These are phyloP conservation scores for Himalopsyche anomala DNA, from an alignment of 2,888 invertebrate species.

Conservation along the genomic window DNA sequence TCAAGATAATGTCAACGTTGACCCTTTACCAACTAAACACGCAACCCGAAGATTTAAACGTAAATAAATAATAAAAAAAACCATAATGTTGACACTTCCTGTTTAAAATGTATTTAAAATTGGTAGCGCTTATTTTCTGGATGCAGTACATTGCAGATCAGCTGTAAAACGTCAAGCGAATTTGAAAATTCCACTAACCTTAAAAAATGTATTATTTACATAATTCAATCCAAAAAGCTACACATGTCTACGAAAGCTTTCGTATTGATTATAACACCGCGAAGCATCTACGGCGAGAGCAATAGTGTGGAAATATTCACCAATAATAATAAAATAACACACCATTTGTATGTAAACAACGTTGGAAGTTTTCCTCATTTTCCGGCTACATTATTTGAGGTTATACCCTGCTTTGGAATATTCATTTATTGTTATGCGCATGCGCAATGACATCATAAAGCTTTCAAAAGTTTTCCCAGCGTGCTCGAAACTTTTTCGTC, in stretches of 20 bases:
- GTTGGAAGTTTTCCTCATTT: conserved; percentile 17
- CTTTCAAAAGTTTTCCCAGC: conserved; percentile 58
- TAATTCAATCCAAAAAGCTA: background rate
- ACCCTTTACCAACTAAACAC: background rate
- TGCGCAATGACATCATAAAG: conserved; percentile 53
- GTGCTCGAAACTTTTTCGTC: conserved; percentile 46
- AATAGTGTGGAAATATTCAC: background rate
- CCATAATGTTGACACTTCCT: conserved; percentile 9
- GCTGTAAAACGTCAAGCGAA: background rate
- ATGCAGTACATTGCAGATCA: background rate
- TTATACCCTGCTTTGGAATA: conserved; percentile 58
- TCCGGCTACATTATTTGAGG: conserved; percentile 50
- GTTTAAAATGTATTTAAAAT: background rate
- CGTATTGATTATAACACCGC: background rate
- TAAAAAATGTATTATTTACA: background rate
- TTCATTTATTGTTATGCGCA: conserved; percentile 57
- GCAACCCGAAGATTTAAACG: conserved; percentile 10
- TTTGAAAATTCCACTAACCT: background rate
- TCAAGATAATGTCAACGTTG: background rate
- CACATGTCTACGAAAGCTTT: background rate
- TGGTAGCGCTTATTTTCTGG: conserved; percentile 2
- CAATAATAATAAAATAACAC: background rate
- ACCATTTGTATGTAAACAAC: conserved; percentile 33
- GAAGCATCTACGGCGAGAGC: background rate
- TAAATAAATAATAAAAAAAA: background rate